These are phyloP conservation scores for Prinia subflava DNA, from an alignment of 2,113 vertebrate genomes.

Conservation along the genomic window DNA sequence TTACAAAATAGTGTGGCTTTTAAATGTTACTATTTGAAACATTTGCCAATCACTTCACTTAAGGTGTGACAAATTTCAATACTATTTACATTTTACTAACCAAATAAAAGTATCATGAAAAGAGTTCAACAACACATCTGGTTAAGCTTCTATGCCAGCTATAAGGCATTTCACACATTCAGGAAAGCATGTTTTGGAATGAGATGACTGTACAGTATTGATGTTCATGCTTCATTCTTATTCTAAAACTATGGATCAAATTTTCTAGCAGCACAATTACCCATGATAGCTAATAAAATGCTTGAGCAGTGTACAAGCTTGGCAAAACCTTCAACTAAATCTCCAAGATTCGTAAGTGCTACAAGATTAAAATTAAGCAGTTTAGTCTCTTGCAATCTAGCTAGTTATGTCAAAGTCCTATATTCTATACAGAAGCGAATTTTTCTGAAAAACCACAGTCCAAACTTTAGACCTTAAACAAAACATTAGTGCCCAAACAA, in stretches of 20 bases:
- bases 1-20: neutral
- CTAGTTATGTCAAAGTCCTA: neutral
- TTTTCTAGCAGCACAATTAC: slow-evolving; percentile 11
- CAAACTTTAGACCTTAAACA: slow-evolving; percentile 23
- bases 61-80: neutral
- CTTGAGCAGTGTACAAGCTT: neutral
- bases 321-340: neutral
- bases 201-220: neutral
- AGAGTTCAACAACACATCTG: neutral
- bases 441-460: neutral
- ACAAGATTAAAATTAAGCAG: neutral
- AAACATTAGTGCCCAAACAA: slow-evolving; percentile 17
- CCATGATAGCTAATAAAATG: neutral
- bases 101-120: neutral
- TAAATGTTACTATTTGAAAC: neutral
- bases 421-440: neutral
- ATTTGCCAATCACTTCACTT: slow-evolving; percentile 12
- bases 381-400: neutral
- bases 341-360: neutral
- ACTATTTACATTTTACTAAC: neutral
- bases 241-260: neutral
- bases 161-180: neutral
- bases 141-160: neutral
- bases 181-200: neutral
- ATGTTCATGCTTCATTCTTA: neutral